phyloP scores from a whole-genome alignment of 2,113 vertebrate species.

The Mesocricetus auratus region DNA sequence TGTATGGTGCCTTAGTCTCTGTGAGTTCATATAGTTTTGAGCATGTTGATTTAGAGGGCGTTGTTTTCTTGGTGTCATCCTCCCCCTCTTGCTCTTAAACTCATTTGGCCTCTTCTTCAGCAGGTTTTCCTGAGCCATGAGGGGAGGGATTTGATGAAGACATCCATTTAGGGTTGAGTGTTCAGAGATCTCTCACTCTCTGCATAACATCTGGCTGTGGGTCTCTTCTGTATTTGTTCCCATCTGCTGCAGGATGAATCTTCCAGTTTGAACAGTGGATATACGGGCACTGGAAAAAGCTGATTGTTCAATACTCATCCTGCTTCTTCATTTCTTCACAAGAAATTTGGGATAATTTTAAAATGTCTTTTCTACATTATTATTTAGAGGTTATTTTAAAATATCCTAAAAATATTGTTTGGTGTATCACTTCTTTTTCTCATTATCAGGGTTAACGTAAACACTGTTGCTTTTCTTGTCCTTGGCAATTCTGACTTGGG shows the following conservation, averaged over 20 bases:
- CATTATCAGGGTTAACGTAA: background rate
- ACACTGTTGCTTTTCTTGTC: background rate
- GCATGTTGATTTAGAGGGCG: background rate
- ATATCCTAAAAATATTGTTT: constrained; percentile 17
- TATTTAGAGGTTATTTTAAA: background rate
- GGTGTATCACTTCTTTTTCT: background rate
- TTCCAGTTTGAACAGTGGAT: background rate
- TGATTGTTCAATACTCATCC: background rate
- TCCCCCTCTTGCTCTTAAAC: background rate
- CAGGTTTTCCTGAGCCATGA: background rate
- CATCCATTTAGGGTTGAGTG: background rate
- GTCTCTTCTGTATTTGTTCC: background rate
- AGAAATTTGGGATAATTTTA: background rate
- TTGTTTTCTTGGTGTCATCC: background rate
- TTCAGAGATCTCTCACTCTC: background rate
- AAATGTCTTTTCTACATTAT: background rate
- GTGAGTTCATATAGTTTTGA: background rate
- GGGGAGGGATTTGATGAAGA: background rate
- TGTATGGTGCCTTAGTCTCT: background rate
- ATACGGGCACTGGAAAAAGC: background rate
- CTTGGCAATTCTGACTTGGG: background rate
- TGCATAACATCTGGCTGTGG: background rate
- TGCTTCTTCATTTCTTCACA: background rate
- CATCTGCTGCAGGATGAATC: background rate
- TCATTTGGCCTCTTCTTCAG: background rate